These are phyloP conservation scores for Aleiodes leptofemur DNA, from an alignment of 2,888 invertebrate species.

Conservation along the genomic window DNA sequence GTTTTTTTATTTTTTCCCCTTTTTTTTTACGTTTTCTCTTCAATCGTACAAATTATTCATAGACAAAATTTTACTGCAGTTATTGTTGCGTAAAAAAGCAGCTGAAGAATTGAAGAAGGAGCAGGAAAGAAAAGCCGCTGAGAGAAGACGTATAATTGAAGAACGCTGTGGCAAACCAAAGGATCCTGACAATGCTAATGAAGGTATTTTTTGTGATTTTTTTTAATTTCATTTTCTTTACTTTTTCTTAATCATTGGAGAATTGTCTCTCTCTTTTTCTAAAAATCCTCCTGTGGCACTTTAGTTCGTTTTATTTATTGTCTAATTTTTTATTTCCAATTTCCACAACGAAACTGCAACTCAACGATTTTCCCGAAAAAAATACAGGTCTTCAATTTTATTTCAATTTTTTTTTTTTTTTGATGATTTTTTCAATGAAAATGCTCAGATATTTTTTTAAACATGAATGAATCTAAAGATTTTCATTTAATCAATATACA, in stretches of 20 bases:
- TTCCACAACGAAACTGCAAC: constrained; percentile 11
- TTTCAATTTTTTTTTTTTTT: constrained; percentile 25
- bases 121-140: constrained; percentile 98
- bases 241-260: constrained; percentile 2
- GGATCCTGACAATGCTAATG: constrained; percentile 92
- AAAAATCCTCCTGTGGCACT: not conserved
- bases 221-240: constrained; percentile 11
- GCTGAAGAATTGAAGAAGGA: constrained; percentile 99
- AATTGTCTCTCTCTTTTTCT: too few relatives aligned
- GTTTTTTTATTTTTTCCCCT: too few relatives aligned
- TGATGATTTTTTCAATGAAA: not conserved
- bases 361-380: constrained; percentile 35
- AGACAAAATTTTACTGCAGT: constrained; percentile 77
- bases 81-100: constrained; percentile 99
- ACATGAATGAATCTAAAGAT: constrained; percentile 2
- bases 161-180: constrained; percentile 95
- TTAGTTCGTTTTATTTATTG: not conserved
- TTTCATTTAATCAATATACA: constrained; percentile 74
- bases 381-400: constrained; percentile 38
- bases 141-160: constrained; percentile 97
- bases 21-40: constrained; percentile 24
- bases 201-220: constrained; percentile 81
- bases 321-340: constrained; percentile 7
- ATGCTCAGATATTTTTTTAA: not conserved
- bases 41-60: constrained; percentile 3